Evolutionary conservation across 2,888 invertebrate genomes (phyloP).

Genomic region (Diloba caeruleocephala): DNA sequence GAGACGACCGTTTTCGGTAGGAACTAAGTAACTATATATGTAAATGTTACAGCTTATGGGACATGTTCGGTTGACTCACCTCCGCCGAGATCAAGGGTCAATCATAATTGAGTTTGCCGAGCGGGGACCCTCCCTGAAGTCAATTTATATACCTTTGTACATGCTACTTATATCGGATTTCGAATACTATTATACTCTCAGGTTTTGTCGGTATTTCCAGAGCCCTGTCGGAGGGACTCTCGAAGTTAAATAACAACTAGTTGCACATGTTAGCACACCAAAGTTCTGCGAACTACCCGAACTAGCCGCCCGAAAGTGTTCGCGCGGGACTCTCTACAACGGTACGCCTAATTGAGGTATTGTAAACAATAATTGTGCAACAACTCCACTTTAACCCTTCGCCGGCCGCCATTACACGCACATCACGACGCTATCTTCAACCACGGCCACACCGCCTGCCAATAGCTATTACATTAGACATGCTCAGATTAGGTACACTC

Average conservation of each 20-base stretch:
- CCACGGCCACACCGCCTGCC: slow-evolving; percentile 27
- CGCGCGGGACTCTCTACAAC: slow-evolving; percentile 14
- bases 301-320: slow-evolving; percentile 28
- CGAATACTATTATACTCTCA: slow-evolving; percentile 13
- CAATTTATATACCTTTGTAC: slow-evolving; percentile 44
- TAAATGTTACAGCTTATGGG: slow-evolving; percentile 26
- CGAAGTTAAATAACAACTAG: slow-evolving; percentile 42
- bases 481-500: slow-evolving; percentile 44
- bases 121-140: slow-evolving; percentile 44
- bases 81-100: slow-evolving; percentile 70
- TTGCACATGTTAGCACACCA: slow-evolving; percentile 43
- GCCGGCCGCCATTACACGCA: slow-evolving; percentile 19
- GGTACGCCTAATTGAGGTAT: slow-evolving; percentile 22
- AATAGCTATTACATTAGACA: slow-evolving; percentile 48
- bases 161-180: slow-evolving; percentile 30
- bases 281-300: slow-evolving; percentile 23
- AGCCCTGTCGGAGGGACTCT: slow-evolving; percentile 3
- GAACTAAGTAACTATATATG: too few species aligned
- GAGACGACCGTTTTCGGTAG: too few species aligned
- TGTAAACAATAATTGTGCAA: slow-evolving; percentile 26
- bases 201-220: slow-evolving; percentile 3
- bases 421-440: slow-evolving; percentile 30
- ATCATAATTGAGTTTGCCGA: slow-evolving; percentile 71
- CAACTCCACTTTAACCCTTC: slow-evolving; percentile 23
- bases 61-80: slow-evolving; percentile 61